A percentile compares a stretch with the other conserved stretches of the same genome.
Conservation (phyloP, 92 coral and sea anemone species). For the Pocillopora meandrina region DNA sequence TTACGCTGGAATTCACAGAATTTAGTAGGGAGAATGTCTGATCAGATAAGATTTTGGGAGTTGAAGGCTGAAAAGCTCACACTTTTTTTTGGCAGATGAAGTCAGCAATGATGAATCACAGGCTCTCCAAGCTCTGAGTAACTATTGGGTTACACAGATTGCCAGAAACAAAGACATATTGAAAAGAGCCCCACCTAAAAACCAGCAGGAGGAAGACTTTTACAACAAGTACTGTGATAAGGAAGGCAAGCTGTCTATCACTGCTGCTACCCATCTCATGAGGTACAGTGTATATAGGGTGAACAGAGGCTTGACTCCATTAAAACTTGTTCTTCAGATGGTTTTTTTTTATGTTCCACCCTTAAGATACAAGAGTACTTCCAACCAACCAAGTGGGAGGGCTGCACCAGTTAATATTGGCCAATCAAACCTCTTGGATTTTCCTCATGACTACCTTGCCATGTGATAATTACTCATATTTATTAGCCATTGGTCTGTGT, state of each 20-base stretch:
- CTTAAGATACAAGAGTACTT: too few species aligned
- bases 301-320: not conserved
- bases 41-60: too few species aligned
- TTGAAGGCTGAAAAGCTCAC: too few species aligned
- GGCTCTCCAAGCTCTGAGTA: conserved; percentile 64
- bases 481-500: too few species aligned
- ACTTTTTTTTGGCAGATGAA: conserved; percentile 44
- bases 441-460: too few species aligned
- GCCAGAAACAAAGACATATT: conserved; percentile 52
- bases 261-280: conserved; percentile 63
- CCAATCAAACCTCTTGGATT: too few species aligned
- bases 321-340: not conserved
- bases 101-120: conserved; percentile 67
- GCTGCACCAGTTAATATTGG: too few species aligned
- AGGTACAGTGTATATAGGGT: conserved; percentile 23
- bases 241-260: conserved; percentile 46
- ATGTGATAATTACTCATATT: too few species aligned
- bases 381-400: too few species aligned
- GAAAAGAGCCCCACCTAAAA: conserved; percentile 33
- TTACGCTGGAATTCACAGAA: too few species aligned
- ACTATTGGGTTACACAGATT: conserved; percentile 56
- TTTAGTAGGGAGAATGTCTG: too few species aligned
- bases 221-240: conserved; percentile 69
- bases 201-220: conserved; percentile 54
- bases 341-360: not conserved